Percentiles rank a stretch among this genome's conserved stretches.
These are phyloP conservation scores for Dermatophagoides farinae DNA, from an alignment of 1,140 invertebrate genomes.

Conservation along the genomic window DNA sequence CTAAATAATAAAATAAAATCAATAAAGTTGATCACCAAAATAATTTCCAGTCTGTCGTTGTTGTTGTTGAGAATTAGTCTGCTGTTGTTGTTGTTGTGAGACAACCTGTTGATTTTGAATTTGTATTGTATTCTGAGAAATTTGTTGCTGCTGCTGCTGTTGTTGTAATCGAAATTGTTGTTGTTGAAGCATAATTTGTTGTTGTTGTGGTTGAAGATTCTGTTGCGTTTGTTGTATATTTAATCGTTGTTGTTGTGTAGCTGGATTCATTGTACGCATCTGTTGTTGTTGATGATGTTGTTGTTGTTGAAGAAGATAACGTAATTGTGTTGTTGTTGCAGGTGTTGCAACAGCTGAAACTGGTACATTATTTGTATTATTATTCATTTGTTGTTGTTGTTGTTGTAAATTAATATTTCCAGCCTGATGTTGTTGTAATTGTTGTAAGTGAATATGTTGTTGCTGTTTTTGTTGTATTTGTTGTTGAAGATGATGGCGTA, in stretches of 20 bases:
- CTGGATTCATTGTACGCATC: background rate
- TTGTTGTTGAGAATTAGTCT: background rate
- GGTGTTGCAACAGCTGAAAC: background rate
- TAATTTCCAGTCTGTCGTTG: background rate
- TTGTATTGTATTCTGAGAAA: background rate
- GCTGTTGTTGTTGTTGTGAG: background rate
- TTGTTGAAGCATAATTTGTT: background rate
- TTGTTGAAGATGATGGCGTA: constrained; percentile 7
- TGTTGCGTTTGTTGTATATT: background rate
- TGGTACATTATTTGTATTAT: too few species aligned
- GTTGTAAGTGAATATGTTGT: background rate
- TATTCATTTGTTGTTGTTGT: background rate
- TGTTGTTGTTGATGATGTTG: background rate
- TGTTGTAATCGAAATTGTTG: background rate
- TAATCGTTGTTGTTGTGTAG: background rate
- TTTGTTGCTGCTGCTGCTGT: background rate
- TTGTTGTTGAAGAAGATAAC: background rate
- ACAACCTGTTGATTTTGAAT: background rate
- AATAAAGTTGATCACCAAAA: background rate
- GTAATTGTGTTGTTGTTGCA: background rate
- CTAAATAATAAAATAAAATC: background rate
- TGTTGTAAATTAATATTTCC: background rate
- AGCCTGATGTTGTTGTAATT: background rate
- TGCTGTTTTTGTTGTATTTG: constrained; percentile 9
- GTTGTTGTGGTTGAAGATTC: background rate